phyloP scores from a whole-genome alignment of 2,797 vertebrate genomes.

The Erethizon dorsatum region DNA sequence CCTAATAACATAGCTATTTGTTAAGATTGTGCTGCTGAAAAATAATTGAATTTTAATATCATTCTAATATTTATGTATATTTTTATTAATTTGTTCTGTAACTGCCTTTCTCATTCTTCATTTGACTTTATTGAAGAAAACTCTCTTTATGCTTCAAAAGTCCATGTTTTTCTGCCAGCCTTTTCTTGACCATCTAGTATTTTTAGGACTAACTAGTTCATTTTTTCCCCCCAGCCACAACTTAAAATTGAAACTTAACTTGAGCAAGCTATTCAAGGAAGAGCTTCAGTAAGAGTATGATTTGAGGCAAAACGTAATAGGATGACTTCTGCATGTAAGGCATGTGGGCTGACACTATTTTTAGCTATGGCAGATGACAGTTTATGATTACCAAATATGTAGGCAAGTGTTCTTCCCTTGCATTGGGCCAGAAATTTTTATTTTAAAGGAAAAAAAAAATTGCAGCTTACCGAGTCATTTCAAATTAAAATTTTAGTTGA shows the following conservation, averaged over 20 bases:
- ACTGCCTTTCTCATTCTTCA: slow-evolving; percentile 33
- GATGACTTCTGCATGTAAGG: slow-evolving; percentile 89
- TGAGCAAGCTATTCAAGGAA: neutral
- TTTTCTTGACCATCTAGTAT: neutral
- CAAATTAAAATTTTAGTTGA: slow-evolving; percentile 55
- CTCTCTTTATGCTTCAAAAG: slow-evolving; percentile 19
- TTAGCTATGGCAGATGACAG: slow-evolving; percentile 92
- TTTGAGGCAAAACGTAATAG: slow-evolving; percentile 86
- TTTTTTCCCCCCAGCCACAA: neutral
- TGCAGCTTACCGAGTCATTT: slow-evolving; percentile 38
- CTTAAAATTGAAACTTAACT: slow-evolving; percentile 57
- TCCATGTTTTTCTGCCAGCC: neutral
- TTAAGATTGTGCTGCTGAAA: slow-evolving; percentile 22
- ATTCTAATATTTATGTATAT: neutral
- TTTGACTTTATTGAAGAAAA: slow-evolving; percentile 47
- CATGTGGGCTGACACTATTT: slow-evolving; percentile 92
- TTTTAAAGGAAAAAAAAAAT: slow-evolving; percentile 66
- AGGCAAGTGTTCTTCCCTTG: slow-evolving; percentile 90
- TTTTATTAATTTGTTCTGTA: neutral
- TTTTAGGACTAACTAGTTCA: slow-evolving; percentile 8
- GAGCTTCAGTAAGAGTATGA: slow-evolving; percentile 70
- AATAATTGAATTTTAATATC: slow-evolving; percentile 40
- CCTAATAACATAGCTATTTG: neutral
- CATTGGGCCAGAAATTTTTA: slow-evolving; percentile 70
- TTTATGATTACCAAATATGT: slow-evolving; percentile 92